These are phyloP conservation scores for Loxodonta africana DNA, from an alignment of 2,113 vertebrate species.

Conservation along the genomic window DNA sequence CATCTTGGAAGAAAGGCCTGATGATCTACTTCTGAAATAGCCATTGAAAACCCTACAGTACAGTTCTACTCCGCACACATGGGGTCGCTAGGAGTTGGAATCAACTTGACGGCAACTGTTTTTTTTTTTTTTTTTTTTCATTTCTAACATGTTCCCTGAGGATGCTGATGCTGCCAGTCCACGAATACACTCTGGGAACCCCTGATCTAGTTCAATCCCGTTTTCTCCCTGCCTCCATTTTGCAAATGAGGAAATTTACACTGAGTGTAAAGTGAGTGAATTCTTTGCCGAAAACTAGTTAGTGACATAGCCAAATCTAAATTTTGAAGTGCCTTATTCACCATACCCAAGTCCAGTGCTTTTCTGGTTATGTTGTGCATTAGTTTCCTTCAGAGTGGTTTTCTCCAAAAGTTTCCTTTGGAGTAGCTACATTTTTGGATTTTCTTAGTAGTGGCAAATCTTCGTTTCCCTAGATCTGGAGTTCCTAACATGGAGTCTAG, in stretches of 20 bases:
- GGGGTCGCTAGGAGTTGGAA: too few relatives aligned
- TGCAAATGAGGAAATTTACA: slow-evolving; percentile 22
- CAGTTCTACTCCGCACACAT: too few relatives aligned
- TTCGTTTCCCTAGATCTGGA: background rate
- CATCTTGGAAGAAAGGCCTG: too few relatives aligned
- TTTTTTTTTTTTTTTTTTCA: background rate
- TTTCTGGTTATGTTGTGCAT: background rate
- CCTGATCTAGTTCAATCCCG: background rate
- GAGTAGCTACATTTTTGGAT: background rate
- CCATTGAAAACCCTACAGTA: too few relatives aligned
- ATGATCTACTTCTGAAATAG: too few relatives aligned
- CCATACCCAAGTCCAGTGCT: background rate
- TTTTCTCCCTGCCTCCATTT: background rate
- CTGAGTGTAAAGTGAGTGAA: background rate
- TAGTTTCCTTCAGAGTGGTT: slow-evolving; percentile 11
- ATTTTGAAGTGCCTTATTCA: slow-evolving; percentile 25
- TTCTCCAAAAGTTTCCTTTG: background rate
- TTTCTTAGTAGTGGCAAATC: slow-evolving; percentile 3
- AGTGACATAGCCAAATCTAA: background rate
- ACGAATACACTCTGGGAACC: too few relatives aligned
- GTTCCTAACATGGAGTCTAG: background rate
- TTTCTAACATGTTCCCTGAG: background rate
- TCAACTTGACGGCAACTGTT: too few relatives aligned
- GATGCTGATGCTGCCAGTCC: background rate
- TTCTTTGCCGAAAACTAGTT: background rate